Evolutionary conservation across 2,797 vertebrate genomes (phyloP).

Genomic region (Atherinosoma microstoma): DNA sequence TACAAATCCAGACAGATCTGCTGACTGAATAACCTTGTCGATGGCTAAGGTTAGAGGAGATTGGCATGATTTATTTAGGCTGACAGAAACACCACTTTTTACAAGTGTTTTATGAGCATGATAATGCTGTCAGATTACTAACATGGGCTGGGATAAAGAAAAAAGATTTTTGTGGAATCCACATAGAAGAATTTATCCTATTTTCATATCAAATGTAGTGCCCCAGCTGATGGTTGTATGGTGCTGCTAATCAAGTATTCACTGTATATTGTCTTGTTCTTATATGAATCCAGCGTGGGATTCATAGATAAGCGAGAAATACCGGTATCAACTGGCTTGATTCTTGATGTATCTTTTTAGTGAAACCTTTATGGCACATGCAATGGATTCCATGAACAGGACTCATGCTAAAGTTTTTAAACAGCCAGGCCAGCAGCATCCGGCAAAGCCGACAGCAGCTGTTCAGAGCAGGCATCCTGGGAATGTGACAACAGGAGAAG

Average conservation of each 20-base stretch:
- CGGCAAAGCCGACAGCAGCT: conserved; percentile 64
- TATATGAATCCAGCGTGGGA: conserved; percentile 31
- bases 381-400: conserved; percentile 11
- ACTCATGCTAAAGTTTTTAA: conserved; percentile 22
- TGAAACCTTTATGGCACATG: conserved; percentile 48
- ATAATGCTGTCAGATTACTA: not conserved
- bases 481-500: conserved; percentile 73
- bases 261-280: not conserved
- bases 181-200: not conserved
- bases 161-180: not conserved
- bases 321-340: conserved; percentile 42
- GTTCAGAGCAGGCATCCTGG: conserved; percentile 65
- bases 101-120: not conserved
- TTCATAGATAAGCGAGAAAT: conserved; percentile 34
- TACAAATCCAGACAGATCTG: not conserved
- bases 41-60: not conserved
- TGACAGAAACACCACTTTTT: not conserved
- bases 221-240: too few species aligned
- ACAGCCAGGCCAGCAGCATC: conserved; percentile 28
- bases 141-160: not conserved
- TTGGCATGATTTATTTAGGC: not conserved
- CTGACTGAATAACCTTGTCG: not conserved
- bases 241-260: not conserved
- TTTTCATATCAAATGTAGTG: not conserved
- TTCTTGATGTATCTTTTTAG: conserved; percentile 58